These are phyloP conservation scores for Oeneis ivallda DNA, from an alignment of 2,888 invertebrate species.

Conservation along the genomic window DNA sequence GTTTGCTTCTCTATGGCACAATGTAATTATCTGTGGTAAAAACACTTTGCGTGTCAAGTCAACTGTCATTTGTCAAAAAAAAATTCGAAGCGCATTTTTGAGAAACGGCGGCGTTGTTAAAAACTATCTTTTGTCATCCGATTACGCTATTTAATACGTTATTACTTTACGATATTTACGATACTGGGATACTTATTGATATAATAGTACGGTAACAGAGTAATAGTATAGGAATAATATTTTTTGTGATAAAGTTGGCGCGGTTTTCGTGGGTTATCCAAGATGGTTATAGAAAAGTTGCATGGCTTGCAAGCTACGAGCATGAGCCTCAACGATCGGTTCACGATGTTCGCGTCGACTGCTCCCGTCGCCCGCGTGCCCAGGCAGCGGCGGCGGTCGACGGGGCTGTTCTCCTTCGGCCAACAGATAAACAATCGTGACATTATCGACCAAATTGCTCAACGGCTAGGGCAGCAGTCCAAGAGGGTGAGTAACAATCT, in stretches of 20 bases:
- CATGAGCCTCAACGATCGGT: conserved; percentile 62
- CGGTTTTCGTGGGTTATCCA: conserved; percentile 4
- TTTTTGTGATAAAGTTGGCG: not conserved
- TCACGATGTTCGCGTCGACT: conserved; percentile 55
- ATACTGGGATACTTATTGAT: not conserved
- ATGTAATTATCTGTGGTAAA: no score
- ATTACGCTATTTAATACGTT: conserved; percentile 9
- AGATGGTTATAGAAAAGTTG: conserved; percentile 66
- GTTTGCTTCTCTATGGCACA: no score
- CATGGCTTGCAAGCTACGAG: conserved; percentile 73
- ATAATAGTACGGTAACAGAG: not conserved
- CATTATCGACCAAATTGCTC: conserved; percentile 56
- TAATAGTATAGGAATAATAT: not conserved
- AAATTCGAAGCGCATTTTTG: not conserved
- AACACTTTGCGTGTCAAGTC: not conserved
- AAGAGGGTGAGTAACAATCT: conserved; percentile 56
- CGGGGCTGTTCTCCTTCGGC: conserved; percentile 30
- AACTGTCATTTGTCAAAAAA: not conserved
- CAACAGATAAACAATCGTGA: conserved; percentile 47
- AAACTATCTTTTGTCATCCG: conserved; percentile 1
- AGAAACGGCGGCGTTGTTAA: conserved; percentile 11
- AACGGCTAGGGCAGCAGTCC: conserved; percentile 55
- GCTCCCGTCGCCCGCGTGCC: conserved; percentile 45
- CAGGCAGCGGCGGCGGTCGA: conserved; percentile 41
- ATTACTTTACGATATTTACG: not conserved